These are phyloP conservation scores for Trichopria drosophilae DNA, from an alignment of 2,888 invertebrate genomes.

Conservation along the genomic window DNA sequence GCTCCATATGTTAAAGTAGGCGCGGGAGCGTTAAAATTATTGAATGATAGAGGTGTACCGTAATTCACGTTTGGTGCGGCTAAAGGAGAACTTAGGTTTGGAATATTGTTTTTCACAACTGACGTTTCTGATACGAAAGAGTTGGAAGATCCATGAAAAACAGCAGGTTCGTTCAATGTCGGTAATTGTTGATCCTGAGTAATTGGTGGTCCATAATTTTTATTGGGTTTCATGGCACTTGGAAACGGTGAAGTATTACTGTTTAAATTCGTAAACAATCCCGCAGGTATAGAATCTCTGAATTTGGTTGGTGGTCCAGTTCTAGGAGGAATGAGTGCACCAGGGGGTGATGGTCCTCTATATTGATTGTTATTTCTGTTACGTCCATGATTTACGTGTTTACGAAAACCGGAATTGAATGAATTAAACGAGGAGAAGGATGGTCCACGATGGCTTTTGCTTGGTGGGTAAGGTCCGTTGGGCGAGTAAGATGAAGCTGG, in stretches of 20 bases:
- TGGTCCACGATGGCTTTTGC: conserved; percentile 57
- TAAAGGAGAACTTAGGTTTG: too few species aligned
- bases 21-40: conserved; percentile 52
- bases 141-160: conserved; percentile 41
- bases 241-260: conserved; percentile 59
- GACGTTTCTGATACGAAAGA: too few species aligned
- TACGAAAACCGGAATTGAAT: conserved; percentile 24
- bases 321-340: conserved; percentile 46
- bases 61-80: conserved; percentile 53
- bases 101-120: too few species aligned
- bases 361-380: conserved; percentile 27
- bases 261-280: conserved; percentile 64
- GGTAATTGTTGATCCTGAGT: conserved; percentile 48
- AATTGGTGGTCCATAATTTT: conserved; percentile 44
- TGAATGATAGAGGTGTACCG: conserved; percentile 52
- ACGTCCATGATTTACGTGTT: conserved; percentile 35
- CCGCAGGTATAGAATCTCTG: conserved; percentile 74
- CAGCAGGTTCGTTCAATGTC: conserved; percentile 36
- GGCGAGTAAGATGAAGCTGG: conserved; percentile 49
- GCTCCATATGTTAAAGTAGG: conserved; percentile 54
- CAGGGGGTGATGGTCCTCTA: conserved; percentile 38
- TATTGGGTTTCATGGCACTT: conserved; percentile 38
- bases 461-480: conserved; percentile 54
- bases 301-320: conserved; percentile 67
- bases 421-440: conserved; percentile 51